Evolutionary conservation across 2,888 invertebrate genomes (phyloP), one percentile per base, ranked within the genome.

Genomic region (Lasioglossum oenotherae): DNA sequence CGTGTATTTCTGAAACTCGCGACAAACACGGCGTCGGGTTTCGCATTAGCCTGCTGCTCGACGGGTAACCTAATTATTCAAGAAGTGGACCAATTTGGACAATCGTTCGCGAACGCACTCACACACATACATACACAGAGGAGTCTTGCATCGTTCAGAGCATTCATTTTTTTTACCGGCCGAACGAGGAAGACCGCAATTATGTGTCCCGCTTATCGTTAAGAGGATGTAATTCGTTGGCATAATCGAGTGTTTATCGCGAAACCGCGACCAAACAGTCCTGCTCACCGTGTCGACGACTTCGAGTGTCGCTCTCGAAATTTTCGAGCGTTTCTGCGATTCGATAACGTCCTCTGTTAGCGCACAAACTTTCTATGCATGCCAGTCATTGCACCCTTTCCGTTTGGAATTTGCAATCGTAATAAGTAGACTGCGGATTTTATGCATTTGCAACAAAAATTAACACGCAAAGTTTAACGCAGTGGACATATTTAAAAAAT

Each of bases 171-270:
- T 31, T 83, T 79, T 85, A 72, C 19, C 49, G 57, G 75, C 73
- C 76, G 79, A 85, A 83, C 85, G 76, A 85, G 85, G 85, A 85
- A 85, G 85, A 85, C 79, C 83, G 83, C 85, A 85, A 85, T 85
- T 85, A 85, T 73, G 84, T 72, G 53, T 78, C 53, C 82, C 53
- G 75, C 64, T 72, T 16, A 19, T 27, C 69, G 74, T 67, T 38
- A 35, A 57, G 41, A 78, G 75, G 78, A 83, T 73, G 78, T 82
- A 49, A 71, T 76, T 67, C 73, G 60, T 69, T 71, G 67, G 31
- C n/a, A 27, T 67, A 35, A 53, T 53, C 38, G 41, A n/a, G 44
- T 44, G 77, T 74, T 60, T 74, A 31, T 35, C 23, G n/a, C 19
- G 27, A 44, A 23, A 23, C 49, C n/a, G n/a, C 27, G 60, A 60